Evolutionary conservation across 2,888 invertebrate species (phyloP), one percentile per base, ranked within the genome.

Genomic region (Theretra japonica): DNA sequence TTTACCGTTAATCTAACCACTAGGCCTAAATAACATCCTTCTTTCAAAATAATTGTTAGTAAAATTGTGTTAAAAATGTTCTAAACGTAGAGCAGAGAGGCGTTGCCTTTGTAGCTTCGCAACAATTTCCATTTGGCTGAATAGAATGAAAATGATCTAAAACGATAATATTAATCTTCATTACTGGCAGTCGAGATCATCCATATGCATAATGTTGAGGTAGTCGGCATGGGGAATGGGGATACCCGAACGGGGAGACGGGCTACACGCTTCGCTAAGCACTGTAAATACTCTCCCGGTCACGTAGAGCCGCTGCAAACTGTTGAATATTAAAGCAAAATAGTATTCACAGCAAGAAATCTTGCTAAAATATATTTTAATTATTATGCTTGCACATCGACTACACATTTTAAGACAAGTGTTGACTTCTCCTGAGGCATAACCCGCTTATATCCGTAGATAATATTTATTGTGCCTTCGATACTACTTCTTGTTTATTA

Each of bases 261-360:
- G 73, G 73, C 69, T 68, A 77, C 73, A 30, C 89, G 89, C 88
- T 86, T 85, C 87, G 88, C 89, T 92, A 90, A 93, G 92, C 90
- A 91, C 88, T 89, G 90, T 90, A 90, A 92, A 93, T 91, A 92
- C 87, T 88, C 86, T 85, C 90, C 86, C 86, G 86, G 92, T 90
- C 92, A 93, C 92, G 92, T 92, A 89, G 83, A 83, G 82, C 85
- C 81, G 82, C 84, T 88, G 88, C 89, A 90, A 91, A 90, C 91
- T 91, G 92, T 90, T 94, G 90, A 92, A 94, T 93, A 93, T 93
- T 93, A 90, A 93, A 89, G 89, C 82, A 79, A 89, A 90, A 90
- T 89, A 88, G 88, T 77, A 74, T 75, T 71, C 59, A 17, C 53
- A 69, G 80, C 75, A 88, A 89, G 84, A 88, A 88, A 86, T 85